Base-by-base conservation (phyloP, 2,797 vertebrate genomes). In the Mycteria americana region DNA sequence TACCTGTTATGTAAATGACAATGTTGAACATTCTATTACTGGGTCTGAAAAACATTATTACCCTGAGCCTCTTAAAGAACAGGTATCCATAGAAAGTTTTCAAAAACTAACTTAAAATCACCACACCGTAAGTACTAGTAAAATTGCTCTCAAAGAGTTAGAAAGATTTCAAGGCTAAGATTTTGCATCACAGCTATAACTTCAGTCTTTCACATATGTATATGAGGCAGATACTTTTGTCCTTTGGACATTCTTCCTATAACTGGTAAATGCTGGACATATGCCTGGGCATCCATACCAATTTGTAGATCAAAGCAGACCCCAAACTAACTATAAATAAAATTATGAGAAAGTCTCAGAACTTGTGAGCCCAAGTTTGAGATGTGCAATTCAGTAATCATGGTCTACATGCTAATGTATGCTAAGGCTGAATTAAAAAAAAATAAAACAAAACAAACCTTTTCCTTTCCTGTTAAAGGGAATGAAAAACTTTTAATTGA, bases 401-500 rank as follows among this genome's bases (percentile, higher is more conserved):
- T 30, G 27, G 27, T n/a, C 14, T 53, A 75, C 30, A 35, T 24
- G 33, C 1, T 76, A 73, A 67, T 16, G 11, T 39, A 17, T 48
- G 9, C 18, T 37, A 70, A 53, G 43, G 41, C 11, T 73, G 10
- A 69, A 62, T 57, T 54, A 45, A 30, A 33, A 13, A 13, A 88
- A 39, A n/a, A 23, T 8, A 14, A 8, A 13, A 16, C 31, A 10
- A 9, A 16, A 3, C 18, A 65, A 41, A 27, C 10, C 2, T 23
- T 68, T 80, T 73, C 13, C 4, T 70, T 57, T 85, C 57, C 68
- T 88, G 8, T 85, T 88, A 67, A 74, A 82, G 17, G 13, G 89
- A 91, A 79, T 25, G 30, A 79, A 45, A 85, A 93, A 79, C n/a
- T 94, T 94, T 89, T 92, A 95, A 95, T 3, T 80, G 81, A 77